Conservation (phyloP, 2,888 invertebrate species). For the Cheilosia urbana region DNA sequence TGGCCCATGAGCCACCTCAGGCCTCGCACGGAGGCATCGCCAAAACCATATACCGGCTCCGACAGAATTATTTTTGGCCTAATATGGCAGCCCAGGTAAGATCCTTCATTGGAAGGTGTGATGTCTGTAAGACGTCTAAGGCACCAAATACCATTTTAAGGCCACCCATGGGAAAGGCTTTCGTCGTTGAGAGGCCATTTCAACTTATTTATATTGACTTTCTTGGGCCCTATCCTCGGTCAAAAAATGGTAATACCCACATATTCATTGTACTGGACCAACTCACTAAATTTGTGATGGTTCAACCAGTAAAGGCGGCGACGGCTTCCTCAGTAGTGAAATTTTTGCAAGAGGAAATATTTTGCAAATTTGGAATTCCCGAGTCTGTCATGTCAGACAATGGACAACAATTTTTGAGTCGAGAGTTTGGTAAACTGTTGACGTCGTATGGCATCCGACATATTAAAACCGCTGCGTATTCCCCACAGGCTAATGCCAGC, state of each 20-base stretch:
- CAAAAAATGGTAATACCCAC: not conserved
- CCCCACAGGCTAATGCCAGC: conserved; percentile 56
- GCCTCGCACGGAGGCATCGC: not conserved
- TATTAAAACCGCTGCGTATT: not conserved
- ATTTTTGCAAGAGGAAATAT: conserved; percentile 1
- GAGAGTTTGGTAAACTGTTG: not conserved
- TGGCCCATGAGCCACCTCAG: conserved; percentile 28
- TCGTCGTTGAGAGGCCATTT: conserved; percentile 20
- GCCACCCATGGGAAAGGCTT: conserved; percentile 1
- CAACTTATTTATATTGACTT: conserved; percentile 37
- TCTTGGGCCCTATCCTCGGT: conserved; percentile 34
- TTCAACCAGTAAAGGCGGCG: not conserved
- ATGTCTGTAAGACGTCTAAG: not conserved
- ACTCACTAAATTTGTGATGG: not conserved
- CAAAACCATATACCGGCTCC: not conserved
- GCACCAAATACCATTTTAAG: not conserved
- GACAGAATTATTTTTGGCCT: conserved; percentile 2
- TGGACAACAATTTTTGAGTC: conserved; percentile 40
- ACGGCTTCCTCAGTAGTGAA: too few species aligned
- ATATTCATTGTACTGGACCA: not conserved
- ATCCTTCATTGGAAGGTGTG: not conserved
- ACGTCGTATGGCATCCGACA: conserved; percentile 29
- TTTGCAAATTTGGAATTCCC: not conserved
- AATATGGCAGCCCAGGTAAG: too few species aligned
- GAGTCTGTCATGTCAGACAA: conserved; percentile 37